Base-by-base conservation (phyloP, 2,888 invertebrate species). In the Conus canariensis region DNA sequence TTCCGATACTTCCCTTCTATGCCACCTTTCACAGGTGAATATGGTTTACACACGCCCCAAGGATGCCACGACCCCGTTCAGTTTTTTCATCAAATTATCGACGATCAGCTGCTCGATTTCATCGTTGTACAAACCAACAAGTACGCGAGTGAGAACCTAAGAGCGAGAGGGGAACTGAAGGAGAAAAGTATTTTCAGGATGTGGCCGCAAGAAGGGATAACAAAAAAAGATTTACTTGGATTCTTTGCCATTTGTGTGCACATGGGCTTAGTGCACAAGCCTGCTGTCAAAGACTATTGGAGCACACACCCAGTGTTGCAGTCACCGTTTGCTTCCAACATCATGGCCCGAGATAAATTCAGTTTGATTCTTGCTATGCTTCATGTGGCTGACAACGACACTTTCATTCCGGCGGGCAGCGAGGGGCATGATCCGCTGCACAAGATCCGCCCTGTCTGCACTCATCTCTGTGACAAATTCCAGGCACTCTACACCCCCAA, bases 131-230 rank as follows among this genome's bases (percentile, higher is more conserved):
- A 82, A 19, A 82, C 82, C 22, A 82, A 82, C 82, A 82, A 7
- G 14, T 77, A 77, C 14, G 25, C 77, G 25, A 8, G 12, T 56
- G 82, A 82, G 56, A 82, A 85, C 89, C 14, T 70, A 30, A 67
- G 89, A 88, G 8, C 82, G 83, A 91, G 90, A 90, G 87, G 83
- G 19, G 88, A 91, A 70, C 92, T 91, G 80, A 83, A 90, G 19
- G 90, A 91, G 58, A 90, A 85, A 19, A 60, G 85, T 4, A 25
- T 85, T 0, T 85, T 85, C 85, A 59, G 60, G 60, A n/a, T 14
- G n/a, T 85, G 85, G 59, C 59, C 59, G n/a, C 25, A 59, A n/a
- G n/a, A 60, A 14, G 60, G 60, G 4, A 45, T 85, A 12, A 85
- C 85, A 1, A 14, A 8, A 22, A 22, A 25, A 25, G 85, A 85